Evolutionary conservation across 2,113 vertebrate species (phyloP).

Genomic region (Perccottus glenii): DNA sequence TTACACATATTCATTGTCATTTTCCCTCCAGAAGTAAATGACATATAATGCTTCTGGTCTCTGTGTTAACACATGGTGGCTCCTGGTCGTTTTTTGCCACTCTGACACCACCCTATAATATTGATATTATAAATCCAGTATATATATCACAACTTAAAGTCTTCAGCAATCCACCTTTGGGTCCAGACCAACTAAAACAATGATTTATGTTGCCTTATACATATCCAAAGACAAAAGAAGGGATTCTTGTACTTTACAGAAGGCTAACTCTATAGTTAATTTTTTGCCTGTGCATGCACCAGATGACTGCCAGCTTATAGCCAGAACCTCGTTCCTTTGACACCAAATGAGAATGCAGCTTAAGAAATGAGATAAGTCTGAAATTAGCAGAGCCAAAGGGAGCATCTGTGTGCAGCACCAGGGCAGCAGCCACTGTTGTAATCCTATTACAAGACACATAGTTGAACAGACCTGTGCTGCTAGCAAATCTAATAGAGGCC

Average conservation of each 20-base stretch:
- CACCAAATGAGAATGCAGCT: background rate
- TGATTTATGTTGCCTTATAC: too few relatives aligned
- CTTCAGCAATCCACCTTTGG: too few relatives aligned
- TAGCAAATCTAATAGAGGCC: slow-evolving; percentile 51
- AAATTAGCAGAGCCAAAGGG: slow-evolving; percentile 28
- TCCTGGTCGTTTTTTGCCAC: background rate
- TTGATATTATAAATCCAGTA: background rate
- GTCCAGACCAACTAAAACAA: too few relatives aligned
- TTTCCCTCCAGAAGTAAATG: too few relatives aligned
- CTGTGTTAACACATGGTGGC: too few relatives aligned
- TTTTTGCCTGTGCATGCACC: background rate
- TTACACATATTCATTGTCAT: too few relatives aligned
- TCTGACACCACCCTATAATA: background rate
- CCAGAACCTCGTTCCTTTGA: background rate
- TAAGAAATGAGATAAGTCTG: slow-evolving; percentile 10
- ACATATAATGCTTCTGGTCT: too few relatives aligned
- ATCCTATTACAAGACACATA: slow-evolving; percentile 42
- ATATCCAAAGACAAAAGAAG: too few relatives aligned
- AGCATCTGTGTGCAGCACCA: slow-evolving; percentile 22
- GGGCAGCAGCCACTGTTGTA: slow-evolving; percentile 20
- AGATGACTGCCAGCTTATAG: background rate
- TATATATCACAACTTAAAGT: background rate
- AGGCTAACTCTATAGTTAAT: background rate
- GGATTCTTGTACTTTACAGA: too few relatives aligned
- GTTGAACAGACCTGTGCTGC: slow-evolving; percentile 36